Evolutionary conservation across 2,113 vertebrate genomes (phyloP).

Genomic region (Campylomormyrus numenius): DNA sequence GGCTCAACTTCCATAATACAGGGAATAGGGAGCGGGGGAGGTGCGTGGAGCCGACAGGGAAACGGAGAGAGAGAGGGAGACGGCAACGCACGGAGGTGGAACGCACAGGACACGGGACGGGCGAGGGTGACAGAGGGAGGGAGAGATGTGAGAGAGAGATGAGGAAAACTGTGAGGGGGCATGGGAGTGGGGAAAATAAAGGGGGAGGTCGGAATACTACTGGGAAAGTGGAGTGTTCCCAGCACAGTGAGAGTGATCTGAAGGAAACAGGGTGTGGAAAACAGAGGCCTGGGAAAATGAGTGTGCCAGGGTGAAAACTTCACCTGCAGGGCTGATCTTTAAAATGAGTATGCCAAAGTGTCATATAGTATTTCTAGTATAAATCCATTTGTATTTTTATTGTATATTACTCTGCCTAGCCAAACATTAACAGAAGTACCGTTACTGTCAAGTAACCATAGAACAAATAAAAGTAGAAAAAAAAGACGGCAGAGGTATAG

Average conservation of each 20-base stretch:
- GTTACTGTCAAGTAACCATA: background rate
- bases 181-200: conserved; percentile 58
- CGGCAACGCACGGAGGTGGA: conserved; percentile 49
- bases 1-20: conserved; percentile 85
- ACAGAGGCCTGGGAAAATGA: conserved; percentile 24
- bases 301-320: conserved; percentile 36
- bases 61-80: conserved; percentile 44
- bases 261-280: conserved; percentile 5
- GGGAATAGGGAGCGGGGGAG: conserved; percentile 43
- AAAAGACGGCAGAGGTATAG: conserved; percentile 13
- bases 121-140: conserved; percentile 10
- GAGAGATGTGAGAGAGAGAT: conserved; percentile 50
- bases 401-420: background rate
- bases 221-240: conserved; percentile 32
- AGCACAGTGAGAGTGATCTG: conserved; percentile 20
- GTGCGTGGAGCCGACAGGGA: conserved; percentile 33
- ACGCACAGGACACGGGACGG: conserved; percentile 11
- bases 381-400: background rate
- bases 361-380: background rate
- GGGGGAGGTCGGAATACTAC: conserved; percentile 50
- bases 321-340: background rate
- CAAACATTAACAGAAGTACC: background rate
- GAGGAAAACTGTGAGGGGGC: conserved; percentile 47
- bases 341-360: background rate
- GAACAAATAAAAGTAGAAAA: conserved; percentile 49